Evolutionary conservation across 2,888 invertebrate species (phyloP).

Genomic region (Meandrusa payeni): DNA sequence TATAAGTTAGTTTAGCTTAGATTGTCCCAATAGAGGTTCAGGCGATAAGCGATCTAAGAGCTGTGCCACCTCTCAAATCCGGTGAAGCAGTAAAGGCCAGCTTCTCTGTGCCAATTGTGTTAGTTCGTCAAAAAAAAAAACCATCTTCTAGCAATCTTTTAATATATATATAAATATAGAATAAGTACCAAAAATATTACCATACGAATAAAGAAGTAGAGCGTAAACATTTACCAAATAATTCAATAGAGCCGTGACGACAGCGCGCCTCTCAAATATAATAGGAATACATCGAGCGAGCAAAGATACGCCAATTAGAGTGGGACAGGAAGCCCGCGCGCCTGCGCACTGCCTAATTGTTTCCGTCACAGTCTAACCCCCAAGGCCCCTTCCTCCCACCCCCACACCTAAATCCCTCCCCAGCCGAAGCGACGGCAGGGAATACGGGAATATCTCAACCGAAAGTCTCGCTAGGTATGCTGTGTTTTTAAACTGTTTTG

Average conservation of each 20-base stretch:
- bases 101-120: no score
- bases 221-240: constrained; percentile 24
- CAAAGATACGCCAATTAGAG: constrained; percentile 72
- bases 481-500: constrained; percentile 26
- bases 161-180: no score
- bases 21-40: no score
- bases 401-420: constrained; percentile 11
- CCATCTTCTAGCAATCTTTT: no score
- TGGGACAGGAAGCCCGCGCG: constrained; percentile 63
- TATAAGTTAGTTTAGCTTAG: no score
- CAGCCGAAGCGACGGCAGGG: constrained; percentile 10
- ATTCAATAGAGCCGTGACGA: constrained; percentile 18
- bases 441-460: constrained; percentile 16
- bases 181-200: no score
- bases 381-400: background rate
- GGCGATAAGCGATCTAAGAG: no score
- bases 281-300: constrained; percentile 58
- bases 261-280: constrained; percentile 60
- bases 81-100: no score
- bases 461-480: constrained; percentile 28
- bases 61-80: no score
- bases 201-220: constrained; percentile 17
- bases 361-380: constrained; percentile 42
- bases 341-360: constrained; percentile 73
- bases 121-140: no score